Base-by-base conservation (phyloP, 2,888 invertebrate genomes). In the Cerastis leucographa region DNA sequence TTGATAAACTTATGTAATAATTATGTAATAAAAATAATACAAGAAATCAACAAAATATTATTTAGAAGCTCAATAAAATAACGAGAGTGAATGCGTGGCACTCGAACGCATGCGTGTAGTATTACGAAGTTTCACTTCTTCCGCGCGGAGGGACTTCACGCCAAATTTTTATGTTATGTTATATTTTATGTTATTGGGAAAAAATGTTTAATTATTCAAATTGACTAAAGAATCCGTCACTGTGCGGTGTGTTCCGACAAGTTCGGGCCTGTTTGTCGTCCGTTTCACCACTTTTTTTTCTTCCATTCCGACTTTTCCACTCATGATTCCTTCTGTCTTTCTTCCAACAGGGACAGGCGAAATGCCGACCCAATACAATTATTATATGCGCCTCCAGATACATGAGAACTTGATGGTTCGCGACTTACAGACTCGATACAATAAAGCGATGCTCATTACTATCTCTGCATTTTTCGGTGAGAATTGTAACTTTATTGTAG, bases 401-500 rank as follows among this genome's bases (percentile, higher is more conserved):
- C n/a, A 74, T 3, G 81, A 76, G 0, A 81, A 85, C 64, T 62
- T 93, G 29, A 71, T 89, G 19, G n/a, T 78, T 5, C 54, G 77
- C 35, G 74, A 84, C n/a, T 35, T 81, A 2, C 8, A 17, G 0
- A 66, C 71, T 8, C 90, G 92, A 14, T 94, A 93, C 81, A 79
- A 81, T 46, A 92, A 90, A 65, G 92, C 91, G 12, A 65, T 92
- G 8, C 90, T 93, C 56, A 87, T 94, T 12, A 82, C 89, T 19
- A 59, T 93, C 0, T 92, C 93, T 3, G 88, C 92, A 0, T 93
- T 93, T 76, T 92, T 93, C 59, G 93, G 94, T 94, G 79, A 90
- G 87, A 11, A 44, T 67, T 42, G 42, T 0, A 14, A 44, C 56
- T 22, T 54, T 25, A 29, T 59, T 46, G 19, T 17, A 40, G 46